Conservation (phyloP, 2,113 vertebrate species). For the Columbina picui region DNA sequence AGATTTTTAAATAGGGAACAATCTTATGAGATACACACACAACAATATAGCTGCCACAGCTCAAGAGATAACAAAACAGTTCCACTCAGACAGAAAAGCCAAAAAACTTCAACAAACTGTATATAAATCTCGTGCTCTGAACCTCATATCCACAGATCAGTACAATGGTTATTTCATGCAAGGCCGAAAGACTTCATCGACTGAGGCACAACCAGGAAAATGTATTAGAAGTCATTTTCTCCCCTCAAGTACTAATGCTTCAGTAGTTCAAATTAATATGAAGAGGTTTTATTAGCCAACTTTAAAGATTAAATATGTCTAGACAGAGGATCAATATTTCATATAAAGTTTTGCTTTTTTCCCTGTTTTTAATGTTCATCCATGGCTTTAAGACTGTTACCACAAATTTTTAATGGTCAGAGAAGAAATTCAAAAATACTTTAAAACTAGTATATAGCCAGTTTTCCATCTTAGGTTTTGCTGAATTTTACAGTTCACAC, state of each 20-base stretch:
- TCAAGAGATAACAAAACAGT: neutral
- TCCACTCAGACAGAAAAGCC: neutral
- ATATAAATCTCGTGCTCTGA: neutral
- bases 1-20: neutral
- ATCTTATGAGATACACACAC: neutral
- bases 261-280: slow-evolving; percentile 6
- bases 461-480: neutral
- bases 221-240: neutral
- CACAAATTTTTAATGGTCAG: neutral
- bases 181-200: neutral
- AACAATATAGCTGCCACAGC: neutral
- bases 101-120: neutral
- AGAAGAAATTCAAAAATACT: neutral
- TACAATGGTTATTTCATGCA: neutral
- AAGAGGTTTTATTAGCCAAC: neutral
- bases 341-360: neutral
- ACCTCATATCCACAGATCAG: neutral
- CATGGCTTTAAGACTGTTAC: neutral
- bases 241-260: neutral
- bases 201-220: neutral
- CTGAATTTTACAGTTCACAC: neutral
- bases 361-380: neutral
- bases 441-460: neutral
- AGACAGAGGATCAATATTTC: slow-evolving; percentile 44
- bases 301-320: slow-evolving; percentile 42